Evolutionary conservation across 2,888 invertebrate genomes (phyloP).

Genomic region (Leptothorax acervorum): DNA sequence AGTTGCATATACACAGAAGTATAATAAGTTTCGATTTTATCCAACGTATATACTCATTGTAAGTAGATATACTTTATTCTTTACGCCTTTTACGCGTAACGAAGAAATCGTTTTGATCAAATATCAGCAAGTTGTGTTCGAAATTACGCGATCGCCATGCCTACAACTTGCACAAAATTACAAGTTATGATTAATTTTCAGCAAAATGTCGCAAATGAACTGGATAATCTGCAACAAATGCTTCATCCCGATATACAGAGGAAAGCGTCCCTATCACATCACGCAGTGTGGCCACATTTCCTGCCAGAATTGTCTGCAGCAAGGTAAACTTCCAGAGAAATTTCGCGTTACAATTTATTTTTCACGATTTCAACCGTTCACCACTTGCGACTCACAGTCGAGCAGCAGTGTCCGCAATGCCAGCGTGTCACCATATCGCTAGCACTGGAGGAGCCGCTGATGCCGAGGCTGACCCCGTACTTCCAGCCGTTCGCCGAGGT

Average conservation of each 20-base stretch:
- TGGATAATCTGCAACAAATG: slow-evolving; percentile 70
- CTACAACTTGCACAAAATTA: background rate
- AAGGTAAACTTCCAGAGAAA: slow-evolving; percentile 49
- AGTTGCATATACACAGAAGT: background rate
- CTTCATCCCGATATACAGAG: slow-evolving; percentile 45
- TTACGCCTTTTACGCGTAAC: no score
- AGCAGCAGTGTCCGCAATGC: background rate
- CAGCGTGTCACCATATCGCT: background rate
- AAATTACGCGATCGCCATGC: background rate
- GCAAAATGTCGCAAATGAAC: slow-evolving; percentile 56
- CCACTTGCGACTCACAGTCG: background rate
- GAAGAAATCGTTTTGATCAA: no score
- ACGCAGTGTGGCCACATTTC: slow-evolving; percentile 72
- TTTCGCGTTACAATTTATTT: background rate
- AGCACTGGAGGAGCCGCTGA: background rate
- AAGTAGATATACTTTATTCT: no score
- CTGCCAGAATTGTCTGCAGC: slow-evolving; percentile 61
- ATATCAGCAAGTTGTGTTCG: no score
- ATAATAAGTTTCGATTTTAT: no score
- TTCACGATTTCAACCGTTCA: background rate
- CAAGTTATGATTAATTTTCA: background rate
- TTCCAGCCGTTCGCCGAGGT: background rate
- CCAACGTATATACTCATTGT: no score
- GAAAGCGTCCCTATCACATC: slow-evolving; percentile 64
- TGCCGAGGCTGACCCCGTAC: background rate